phyloP scores from a whole-genome alignment of 2,797 vertebrate genomes.

The Schizopygopsis pylzovi region DNA sequence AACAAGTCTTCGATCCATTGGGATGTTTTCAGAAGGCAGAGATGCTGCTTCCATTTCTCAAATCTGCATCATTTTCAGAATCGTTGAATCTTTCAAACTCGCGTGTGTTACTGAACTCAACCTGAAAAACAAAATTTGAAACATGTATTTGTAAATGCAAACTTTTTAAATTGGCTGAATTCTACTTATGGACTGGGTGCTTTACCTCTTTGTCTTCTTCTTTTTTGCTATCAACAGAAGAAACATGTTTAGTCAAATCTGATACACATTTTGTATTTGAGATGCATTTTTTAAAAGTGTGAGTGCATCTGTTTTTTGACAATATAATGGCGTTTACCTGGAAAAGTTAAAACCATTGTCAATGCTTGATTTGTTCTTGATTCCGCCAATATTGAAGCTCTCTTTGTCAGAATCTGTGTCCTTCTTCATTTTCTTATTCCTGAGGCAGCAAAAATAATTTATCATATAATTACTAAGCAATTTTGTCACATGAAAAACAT shows the following conservation, averaged over 20 bases:
- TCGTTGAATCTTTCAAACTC: not conserved
- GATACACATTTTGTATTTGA: not conserved
- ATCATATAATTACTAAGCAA: not conserved
- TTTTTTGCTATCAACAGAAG: not conserved
- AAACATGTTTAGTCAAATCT: not conserved
- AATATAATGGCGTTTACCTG: constrained; percentile 53
- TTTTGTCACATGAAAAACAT: too few species aligned
- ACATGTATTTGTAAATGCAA: not conserved
- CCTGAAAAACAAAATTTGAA: not conserved
- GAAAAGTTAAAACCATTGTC: too few species aligned
- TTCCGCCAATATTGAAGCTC: constrained; percentile 27
- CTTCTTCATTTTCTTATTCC: constrained; percentile 53
- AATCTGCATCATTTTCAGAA: not conserved
- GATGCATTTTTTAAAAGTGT: not conserved
- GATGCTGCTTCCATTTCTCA: not conserved
- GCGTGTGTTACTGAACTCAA: not conserved
- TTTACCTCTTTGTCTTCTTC: constrained; percentile 18
- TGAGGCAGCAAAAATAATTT: constrained; percentile 27
- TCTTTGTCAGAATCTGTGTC: constrained; percentile 39
- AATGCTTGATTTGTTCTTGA: too few species aligned
- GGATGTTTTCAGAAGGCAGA: constrained; percentile 3
- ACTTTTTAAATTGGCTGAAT: not conserved
- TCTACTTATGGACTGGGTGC: not conserved
- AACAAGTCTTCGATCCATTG: not conserved
- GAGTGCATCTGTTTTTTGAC: not conserved